Evolutionary conservation across 2,888 invertebrate genomes (phyloP).

Genomic region (Patella depressa): DNA sequence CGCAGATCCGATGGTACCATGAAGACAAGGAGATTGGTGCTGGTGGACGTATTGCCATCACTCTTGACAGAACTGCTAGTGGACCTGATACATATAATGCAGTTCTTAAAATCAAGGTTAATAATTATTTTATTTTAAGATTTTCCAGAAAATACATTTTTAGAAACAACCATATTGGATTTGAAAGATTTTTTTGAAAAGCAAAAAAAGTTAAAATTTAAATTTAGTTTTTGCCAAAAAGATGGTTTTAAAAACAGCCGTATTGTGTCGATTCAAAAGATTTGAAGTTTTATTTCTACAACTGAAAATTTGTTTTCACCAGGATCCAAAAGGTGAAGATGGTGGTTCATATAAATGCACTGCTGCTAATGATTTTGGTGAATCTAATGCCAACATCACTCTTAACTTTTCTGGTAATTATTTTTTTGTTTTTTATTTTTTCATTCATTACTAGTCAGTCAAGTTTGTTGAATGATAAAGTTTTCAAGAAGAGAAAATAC

Average conservation of each 20-base stretch:
- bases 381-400: conserved; percentile 99
- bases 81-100: conserved; percentile 92
- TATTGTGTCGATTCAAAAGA: no score
- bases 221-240: no score
- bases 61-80: conserved; percentile 83
- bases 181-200: no score
- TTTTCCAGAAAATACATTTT: no score
- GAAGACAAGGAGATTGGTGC: conserved; percentile 79
- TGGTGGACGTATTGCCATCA: conserved; percentile 90
- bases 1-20: conserved; percentile 96
- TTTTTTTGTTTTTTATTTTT: not conserved
- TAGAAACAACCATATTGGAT: no score
- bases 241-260: no score
- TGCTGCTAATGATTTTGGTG: conserved; percentile 97
- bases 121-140: no score
- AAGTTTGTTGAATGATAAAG: no score
- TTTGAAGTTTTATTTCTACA: no score
- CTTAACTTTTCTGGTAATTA: conserved; percentile 78
- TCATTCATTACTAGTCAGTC: no score
- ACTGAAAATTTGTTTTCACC: conserved; percentile 31
- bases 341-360: conserved; percentile 99
- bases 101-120: conserved; percentile 87
- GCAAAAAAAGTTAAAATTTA: no score
- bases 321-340: conserved; percentile 94
- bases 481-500: no score